Conservation (phyloP, 1,140 invertebrate genomes). For the Ctenoplectra terminalis region DNA sequence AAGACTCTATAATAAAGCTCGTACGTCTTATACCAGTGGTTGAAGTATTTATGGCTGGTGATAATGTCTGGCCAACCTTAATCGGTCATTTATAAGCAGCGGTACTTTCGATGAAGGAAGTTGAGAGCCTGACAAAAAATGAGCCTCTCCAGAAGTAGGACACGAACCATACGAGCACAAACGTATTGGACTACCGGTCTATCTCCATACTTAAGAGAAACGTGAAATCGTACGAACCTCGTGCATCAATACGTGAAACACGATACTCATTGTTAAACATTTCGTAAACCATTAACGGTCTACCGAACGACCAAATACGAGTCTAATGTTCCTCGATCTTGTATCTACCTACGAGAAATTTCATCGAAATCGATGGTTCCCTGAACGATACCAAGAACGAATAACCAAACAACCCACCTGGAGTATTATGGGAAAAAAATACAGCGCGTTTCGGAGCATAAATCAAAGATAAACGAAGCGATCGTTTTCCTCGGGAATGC, state of each 20-base stretch:
- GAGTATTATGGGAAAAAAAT: not conserved
- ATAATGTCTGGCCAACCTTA: not conserved
- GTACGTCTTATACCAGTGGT: not conserved
- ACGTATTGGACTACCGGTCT: not conserved
- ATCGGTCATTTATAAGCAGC: not conserved
- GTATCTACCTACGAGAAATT: too few relatives aligned
- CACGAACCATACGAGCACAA: not conserved
- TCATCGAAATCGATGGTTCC: not conserved
- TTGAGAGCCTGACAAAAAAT: not conserved
- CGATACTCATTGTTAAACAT: conserved; percentile 13
- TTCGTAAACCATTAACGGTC: conserved; percentile 21
- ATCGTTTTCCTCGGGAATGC: not conserved
- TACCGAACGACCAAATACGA: not conserved
- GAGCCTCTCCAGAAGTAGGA: not conserved
- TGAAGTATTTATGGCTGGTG: not conserved
- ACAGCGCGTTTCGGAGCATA: conserved; percentile 21
- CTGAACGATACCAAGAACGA: not conserved
- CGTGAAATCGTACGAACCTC: not conserved
- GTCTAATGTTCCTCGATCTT: not conserved
- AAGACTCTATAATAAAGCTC: too few relatives aligned
- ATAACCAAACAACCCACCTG: not conserved
- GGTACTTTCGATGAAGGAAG: not conserved
- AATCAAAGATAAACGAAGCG: conserved; percentile 19
- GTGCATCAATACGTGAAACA: not conserved
- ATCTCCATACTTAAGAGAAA: not conserved